Evolutionary conservation across 2,888 invertebrate genomes (phyloP), one percentile per base, ranked within the genome.

Genomic region (Platycheirus albimanus): DNA sequence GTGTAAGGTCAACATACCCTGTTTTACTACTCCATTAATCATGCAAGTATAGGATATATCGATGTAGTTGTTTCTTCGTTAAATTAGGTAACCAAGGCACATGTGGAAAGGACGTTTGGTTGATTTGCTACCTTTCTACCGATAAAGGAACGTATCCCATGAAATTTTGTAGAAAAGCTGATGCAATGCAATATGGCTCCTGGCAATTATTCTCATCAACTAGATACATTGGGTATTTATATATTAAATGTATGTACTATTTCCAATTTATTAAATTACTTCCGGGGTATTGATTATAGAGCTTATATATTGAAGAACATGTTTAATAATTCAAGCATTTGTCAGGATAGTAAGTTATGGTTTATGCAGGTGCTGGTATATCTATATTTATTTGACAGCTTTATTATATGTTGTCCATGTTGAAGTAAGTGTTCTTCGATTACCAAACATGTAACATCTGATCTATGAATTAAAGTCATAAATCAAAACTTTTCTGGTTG

Each of bases 1-100:
- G 56, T 38, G 11, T 49, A 63, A 41, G 66, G 41, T 19, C 30
- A 52, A 58, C 38, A 66, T 58, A 58, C 58, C 58, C 72, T 58
- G 36, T 30, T 58, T 56, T 30, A 66, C 52, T 58, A 52, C 58
- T 41, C 15, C 66, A 66, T 72, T 72, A 78, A 72, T 78, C 72
- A 78, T 43, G 24, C 15, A 24, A 15, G 28, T 13, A n/a, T 20
- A 2, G 15, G n/a, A 17, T 30, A 30, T 61, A 30, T 28, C 13
- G 13, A 3, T 36, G 13, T 30, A 15, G 1, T 1, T 36, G 36
- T 36, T 36, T 3, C 36, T 36, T n/a, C n/a, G 36, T 36, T 11
- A 7, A 5, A n/a, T n/a, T 56, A 13, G 15, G 28, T 38, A 38
- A 38, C n/a, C n/a, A n/a, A n/a, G n/a, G 38, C 20, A 58, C 41